Evolutionary conservation across 2,113 vertebrate genomes (phyloP), one percentile per base, ranked within the genome.

Genomic region (Gallinago paraguaiae): DNA sequence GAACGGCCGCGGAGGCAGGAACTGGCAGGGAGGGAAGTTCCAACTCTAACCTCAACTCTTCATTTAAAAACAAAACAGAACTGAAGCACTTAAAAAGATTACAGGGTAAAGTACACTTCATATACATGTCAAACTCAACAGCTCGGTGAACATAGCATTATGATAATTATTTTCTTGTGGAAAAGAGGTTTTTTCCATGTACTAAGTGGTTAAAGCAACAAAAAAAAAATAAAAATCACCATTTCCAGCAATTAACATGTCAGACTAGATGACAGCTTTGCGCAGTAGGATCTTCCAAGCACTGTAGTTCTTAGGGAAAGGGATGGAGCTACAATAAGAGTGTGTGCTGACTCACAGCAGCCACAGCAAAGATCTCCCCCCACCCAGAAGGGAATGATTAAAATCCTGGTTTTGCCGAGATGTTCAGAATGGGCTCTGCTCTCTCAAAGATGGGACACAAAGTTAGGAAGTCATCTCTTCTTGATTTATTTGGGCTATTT

Each of bases 301-400:
- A 15, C 14, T 2, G 12, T 3, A 61, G 37, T 2, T 30, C 39
- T 10, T 19, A 20, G 0, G 41, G 67, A 70, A 46, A 78, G 30
- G 0, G 3, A 50, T 22, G 0, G 7, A 72, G 16, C 1, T 30
- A 2, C 2, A 22, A 20, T 2, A 17, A 57, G 70, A 35, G 20
- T 0, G 17, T 2, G 46, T 76, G 46, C 68, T 87, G 67, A 25
- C 56, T 4, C 33, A 41, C 50, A 82, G 20, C 9, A 35, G 70
- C 46, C 82, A 67, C 68, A 84, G 61, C 45, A 70, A 57, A 72
- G 48, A 30, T 3, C 71, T n/a, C 37, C 76, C 4, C 7, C n/a
- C 14, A 28, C 59, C n/a, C 17, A 3, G 8, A 17, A 59, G 7
- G 25, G 64, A 72, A 78, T 2, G 19, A 17, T 11, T 15, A 3